Evolutionary conservation across 2,113 vertebrate species (phyloP), one percentile per base, ranked within the genome.

Genomic region (Bubo scandiacus): DNA sequence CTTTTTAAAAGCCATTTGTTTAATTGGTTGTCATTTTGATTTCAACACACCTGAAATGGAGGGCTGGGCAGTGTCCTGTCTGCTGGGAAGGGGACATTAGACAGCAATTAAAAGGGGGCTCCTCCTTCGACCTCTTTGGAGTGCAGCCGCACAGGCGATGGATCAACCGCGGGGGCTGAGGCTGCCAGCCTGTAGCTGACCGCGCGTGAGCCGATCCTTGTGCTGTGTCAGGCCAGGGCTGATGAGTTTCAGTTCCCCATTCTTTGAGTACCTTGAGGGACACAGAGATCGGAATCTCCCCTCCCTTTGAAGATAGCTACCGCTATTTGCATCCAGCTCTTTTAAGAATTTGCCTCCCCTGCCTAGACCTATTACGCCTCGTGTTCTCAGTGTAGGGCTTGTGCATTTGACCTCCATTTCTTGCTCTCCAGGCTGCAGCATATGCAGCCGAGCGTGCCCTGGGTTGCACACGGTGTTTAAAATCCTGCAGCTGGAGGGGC

Each of bases 241-340:
- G 94, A 11, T 1, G 52, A 63, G 59, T 83, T 91, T 79, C 92
- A 38, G 70, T 85, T 96, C 93, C 91, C 82, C 57, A 16, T 71
- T 88, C 91, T 58, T 54, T 11, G 38, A 90, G 86, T 52, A 67
- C 65, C 85, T 47, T 1, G 61, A 81, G 78, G 92, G 55, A 73
- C 12, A 13, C 17, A 6, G 70, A 38, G 94, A 95, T 79, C 45
- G 1, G 16, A 42, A 45, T 90, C 74, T 95, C 25, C 12, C 26
- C 57, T 92, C 49, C 42, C 79, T 82, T 11, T 27, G 74, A 62
- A 94, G 94, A 67, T 65, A 81, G 61, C 62, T 38, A 12, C 36
- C 0, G 1, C 54, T 2, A 15, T 81, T 81, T 90, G 58, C 92
- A 84, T 25, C 62, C 73, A 30, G 81, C 65, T 70, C 51, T 43